A percentile compares a stretch with the other conserved stretches of the same genome.
Evolutionary conservation across 2,113 vertebrate species (phyloP).

Genomic region (Cnemophilus loriae): DNA sequence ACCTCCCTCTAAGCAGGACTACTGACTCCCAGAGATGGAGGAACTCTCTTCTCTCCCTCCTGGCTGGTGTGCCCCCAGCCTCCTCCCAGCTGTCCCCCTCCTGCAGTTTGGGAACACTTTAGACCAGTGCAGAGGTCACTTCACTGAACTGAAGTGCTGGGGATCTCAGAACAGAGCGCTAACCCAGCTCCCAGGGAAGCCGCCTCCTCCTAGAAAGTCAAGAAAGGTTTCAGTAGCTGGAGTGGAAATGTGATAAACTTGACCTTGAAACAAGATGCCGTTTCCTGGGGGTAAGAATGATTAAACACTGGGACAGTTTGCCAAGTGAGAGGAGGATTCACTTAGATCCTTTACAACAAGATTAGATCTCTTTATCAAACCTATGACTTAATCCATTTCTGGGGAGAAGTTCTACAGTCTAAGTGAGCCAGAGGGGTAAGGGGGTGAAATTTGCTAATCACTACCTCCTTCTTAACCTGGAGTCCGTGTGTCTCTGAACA

Average conservation of each 20-base stretch:
- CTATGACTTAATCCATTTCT: conserved; percentile 43
- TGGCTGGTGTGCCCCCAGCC: rapidly evolving
- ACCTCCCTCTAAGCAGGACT: not conserved
- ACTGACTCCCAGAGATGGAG: not conserved
- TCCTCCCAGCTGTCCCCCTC: not conserved
- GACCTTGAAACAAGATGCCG: conserved; percentile 31
- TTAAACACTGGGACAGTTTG: conserved; percentile 11
- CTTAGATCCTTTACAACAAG: not conserved
- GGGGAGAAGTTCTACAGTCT: not conserved
- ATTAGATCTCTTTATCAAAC: conserved; percentile 41
- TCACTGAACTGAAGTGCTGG: not conserved
- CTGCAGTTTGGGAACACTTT: not conserved
- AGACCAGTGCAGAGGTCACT: not conserved
- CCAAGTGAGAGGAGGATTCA: conserved; percentile 43
- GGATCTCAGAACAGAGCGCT: not conserved
- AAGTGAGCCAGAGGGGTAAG: not conserved
- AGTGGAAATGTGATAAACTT: conserved; percentile 1
- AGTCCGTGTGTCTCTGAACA: not conserved
- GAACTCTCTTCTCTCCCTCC: not conserved
- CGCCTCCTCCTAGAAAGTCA: not conserved
- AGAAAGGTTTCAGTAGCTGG: not conserved
- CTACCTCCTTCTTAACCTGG: not conserved
- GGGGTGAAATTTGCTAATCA: not conserved
- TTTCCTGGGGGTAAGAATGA: conserved; percentile 26
- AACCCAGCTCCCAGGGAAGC: not conserved